Conservation (phyloP, 2,113 vertebrate species). For the Oxyura jamaicensis region DNA sequence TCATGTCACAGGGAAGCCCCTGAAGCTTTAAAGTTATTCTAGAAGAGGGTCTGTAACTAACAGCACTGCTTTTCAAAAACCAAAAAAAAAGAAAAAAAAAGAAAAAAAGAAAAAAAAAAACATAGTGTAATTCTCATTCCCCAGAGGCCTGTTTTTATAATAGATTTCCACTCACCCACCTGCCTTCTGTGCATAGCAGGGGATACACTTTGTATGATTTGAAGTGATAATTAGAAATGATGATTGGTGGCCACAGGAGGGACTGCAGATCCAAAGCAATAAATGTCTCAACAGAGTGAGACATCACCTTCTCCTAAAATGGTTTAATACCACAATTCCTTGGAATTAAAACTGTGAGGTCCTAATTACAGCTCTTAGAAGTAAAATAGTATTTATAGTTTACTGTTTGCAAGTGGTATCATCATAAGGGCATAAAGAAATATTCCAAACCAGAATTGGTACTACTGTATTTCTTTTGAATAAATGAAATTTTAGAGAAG, state of each 20-base stretch:
- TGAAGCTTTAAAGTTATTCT: not conserved
- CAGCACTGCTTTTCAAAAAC: not conserved
- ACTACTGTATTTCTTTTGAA: not conserved
- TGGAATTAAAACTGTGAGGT: not conserved
- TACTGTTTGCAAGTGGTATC: not conserved
- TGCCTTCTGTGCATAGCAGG: constrained; percentile 52
- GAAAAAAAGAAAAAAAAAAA: not conserved
- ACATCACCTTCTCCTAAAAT: not conserved
- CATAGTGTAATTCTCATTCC: not conserved
- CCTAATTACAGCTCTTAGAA: not conserved
- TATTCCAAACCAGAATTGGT: not conserved
- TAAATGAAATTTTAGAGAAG: not conserved
- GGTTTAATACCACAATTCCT: not conserved
- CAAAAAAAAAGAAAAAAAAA: not conserved
- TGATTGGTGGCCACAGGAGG: constrained; percentile 43
- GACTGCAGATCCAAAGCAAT: not conserved
- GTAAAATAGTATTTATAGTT: not conserved
- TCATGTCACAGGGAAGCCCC: not conserved
- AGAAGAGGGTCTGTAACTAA: not conserved
- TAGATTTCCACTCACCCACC: constrained; percentile 57
- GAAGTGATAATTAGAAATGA: constrained; percentile 53
- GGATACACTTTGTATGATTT: constrained; percentile 18
- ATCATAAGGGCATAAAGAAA: not conserved
- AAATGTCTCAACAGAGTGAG: not conserved
- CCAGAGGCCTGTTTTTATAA: constrained; percentile 33